A percentile compares a stretch with the other conserved stretches of the same genome.
These are phyloP conservation scores for Neria commutata DNA, from an alignment of 2,888 invertebrate genomes.

Conservation along the genomic window DNA sequence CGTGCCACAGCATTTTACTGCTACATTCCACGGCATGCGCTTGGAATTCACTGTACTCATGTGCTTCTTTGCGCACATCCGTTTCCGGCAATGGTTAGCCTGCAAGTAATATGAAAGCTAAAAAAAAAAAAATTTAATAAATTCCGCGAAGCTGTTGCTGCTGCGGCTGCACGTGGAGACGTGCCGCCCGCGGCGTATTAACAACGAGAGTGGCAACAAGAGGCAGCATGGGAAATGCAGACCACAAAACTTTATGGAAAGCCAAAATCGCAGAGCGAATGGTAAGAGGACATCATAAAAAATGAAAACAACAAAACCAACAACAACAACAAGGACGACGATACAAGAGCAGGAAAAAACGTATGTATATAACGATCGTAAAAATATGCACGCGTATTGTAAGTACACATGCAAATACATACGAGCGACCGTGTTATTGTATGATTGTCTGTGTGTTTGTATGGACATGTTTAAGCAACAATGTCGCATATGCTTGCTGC, in stretches of 20 bases:
- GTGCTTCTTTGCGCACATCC: too few species aligned
- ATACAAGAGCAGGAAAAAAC: too few species aligned
- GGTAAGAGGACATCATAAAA: neutral
- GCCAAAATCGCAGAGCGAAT: neutral
- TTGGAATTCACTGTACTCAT: too few species aligned
- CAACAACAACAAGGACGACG: neutral
- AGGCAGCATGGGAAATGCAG: neutral
- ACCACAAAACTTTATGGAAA: neutral
- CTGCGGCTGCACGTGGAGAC: too few species aligned
- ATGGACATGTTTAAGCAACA: neutral
- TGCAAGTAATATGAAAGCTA: too few species aligned
- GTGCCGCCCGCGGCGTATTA: too few species aligned
- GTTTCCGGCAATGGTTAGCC: too few species aligned
- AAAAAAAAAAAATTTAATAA: neutral
- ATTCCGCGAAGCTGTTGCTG: neutral
- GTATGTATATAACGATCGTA: conserved; percentile 1
- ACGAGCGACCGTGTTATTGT: conserved; percentile 30
- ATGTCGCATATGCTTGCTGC: neutral
- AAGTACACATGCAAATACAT: conserved; percentile 16
- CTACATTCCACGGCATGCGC: too few species aligned
- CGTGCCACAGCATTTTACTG: too few species aligned
- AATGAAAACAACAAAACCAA: neutral
- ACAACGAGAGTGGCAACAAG: too few species aligned
- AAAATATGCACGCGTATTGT: conserved; percentile 3
- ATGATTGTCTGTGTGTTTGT: conserved; percentile 21